Base-by-base conservation (phyloP, 1,140 invertebrate species). In the Phymastichus coffea region DNA sequence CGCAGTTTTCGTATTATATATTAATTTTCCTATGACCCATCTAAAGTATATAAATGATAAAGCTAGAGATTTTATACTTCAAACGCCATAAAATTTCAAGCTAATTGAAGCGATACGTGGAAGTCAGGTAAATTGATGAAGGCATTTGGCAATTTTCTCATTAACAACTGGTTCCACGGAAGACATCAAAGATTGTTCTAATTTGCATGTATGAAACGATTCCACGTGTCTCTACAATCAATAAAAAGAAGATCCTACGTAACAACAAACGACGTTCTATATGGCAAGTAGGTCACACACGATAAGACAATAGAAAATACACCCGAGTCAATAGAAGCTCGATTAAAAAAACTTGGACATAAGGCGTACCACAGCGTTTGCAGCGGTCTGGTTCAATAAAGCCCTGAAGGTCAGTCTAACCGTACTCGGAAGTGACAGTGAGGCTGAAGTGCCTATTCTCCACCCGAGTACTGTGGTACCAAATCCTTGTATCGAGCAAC, bases 381-480 rank as follows among this genome's bases (percentile, higher is more conserved):
- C n/a, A n/a, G n/a, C n/a, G n/a, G n/a, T n/a, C n/a, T n/a, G n/a
- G n/a, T n/a, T n/a, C n/a, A n/a, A n/a, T n/a, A n/a, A n/a, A n/a
- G n/a, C n/a, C n/a, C n/a, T n/a, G n/a, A 23, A 33, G 33, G 30
- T 48, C 43, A 49, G 35, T 49, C 38, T 56, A 78, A 19, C 74
- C 93, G 75, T 94, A 97, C 75, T 97, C 95, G 0, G 94, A 95
- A 62, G 94, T 93, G 53, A 97, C 86, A 8, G 93, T 94, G 17
- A 97, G 82, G 70, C 93, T 95, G 66, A 96, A 88, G 66, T 92
- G 86, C n/a, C 87, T 85, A 54, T 91, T 88, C 43, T 90, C 84
- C 44, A 95, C 90, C 55, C 81, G 83, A 35, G 94, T 97, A 28
- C 89, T 86, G 80, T 97, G 94, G 76, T 94, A 97, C 94, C 95